Conservation (phyloP, 2,113 vertebrate species). For the Datnioides undecimradiatus region DNA sequence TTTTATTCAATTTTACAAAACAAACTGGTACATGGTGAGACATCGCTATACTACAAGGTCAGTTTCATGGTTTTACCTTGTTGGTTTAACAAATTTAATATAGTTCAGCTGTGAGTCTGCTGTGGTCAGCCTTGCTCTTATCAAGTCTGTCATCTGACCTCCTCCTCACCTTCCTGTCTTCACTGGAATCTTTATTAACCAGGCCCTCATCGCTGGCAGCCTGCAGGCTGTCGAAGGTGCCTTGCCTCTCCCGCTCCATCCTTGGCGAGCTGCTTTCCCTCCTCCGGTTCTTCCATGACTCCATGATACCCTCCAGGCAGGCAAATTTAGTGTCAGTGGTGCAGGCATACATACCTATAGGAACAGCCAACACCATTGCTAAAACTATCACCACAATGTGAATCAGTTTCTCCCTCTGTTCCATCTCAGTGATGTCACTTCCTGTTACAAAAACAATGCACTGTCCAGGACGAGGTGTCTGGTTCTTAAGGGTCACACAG, state of each 20-base stretch:
- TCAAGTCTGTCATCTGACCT: slow-evolving; percentile 74
- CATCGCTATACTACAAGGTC: slow-evolving; percentile 10
- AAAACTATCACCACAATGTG: slow-evolving; percentile 91
- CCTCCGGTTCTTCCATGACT: slow-evolving; percentile 73
- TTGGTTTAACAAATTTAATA: slow-evolving; percentile 78
- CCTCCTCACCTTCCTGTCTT: slow-evolving; percentile 69
- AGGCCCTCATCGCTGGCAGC: slow-evolving; percentile 85
- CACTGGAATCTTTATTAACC: slow-evolving; percentile 80
- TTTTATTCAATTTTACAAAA: background rate
- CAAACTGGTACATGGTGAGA: background rate
- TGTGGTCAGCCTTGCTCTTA: slow-evolving; percentile 71
- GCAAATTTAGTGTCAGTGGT: slow-evolving; percentile 84
- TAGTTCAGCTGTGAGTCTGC: slow-evolving; percentile 81
- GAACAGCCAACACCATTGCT: slow-evolving; percentile 89
- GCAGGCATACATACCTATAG: slow-evolving; percentile 90
- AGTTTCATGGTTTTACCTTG: slow-evolving; percentile 10
- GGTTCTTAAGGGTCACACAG: slow-evolving; percentile 88
- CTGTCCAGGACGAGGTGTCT: slow-evolving; percentile 82
- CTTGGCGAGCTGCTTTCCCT: slow-evolving; percentile 46
- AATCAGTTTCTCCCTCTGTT: slow-evolving; percentile 89
- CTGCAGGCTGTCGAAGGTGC: slow-evolving; percentile 86
- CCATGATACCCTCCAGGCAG: slow-evolving; percentile 80
- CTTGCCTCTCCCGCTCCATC: slow-evolving; percentile 74
- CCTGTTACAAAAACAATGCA: slow-evolving; percentile 92
- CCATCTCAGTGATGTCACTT: slow-evolving; percentile 86